phyloP scores from a whole-genome alignment of 2,888 invertebrate genomes.

The Drosophila paramelanica region DNA sequence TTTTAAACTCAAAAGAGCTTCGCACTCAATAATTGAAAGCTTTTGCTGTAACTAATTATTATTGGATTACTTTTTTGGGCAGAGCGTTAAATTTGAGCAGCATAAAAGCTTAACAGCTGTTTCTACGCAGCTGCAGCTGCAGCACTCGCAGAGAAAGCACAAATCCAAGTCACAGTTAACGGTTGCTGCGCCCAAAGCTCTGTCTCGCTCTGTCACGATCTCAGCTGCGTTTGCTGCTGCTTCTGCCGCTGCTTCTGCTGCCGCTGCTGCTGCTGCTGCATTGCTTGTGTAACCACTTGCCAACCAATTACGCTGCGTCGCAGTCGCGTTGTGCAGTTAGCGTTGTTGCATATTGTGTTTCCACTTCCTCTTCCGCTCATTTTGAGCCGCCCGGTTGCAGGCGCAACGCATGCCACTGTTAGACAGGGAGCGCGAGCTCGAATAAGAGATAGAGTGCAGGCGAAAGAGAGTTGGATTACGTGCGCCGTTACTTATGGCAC shows the following conservation, averaged over 20 bases:
- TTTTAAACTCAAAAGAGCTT: constrained; percentile 1
- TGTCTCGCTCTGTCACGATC: constrained; percentile 54
- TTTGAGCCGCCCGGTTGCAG: constrained; percentile 41
- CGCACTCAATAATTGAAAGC: constrained; percentile 2
- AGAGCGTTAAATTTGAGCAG: constrained; percentile 10
- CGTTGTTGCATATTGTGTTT: constrained; percentile 74
- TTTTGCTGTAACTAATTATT: neutral
- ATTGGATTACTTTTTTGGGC: constrained; percentile 2
- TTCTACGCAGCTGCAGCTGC: constrained; percentile 29
- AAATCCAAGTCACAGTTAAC: constrained; percentile 38
- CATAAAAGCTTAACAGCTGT: constrained; percentile 43
- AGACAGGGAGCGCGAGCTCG: constrained; percentile 19
- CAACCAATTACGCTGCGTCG: constrained; percentile 72
- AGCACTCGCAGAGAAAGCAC: constrained; percentile 53
- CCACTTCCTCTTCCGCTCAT: constrained; percentile 77
- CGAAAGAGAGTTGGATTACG: constrained; percentile 62
- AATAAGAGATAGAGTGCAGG: constrained; percentile 12
- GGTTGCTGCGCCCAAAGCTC: constrained; percentile 43
- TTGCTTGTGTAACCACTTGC: constrained; percentile 72
- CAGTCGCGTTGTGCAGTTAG: constrained; percentile 45
- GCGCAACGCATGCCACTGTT: constrained; percentile 35
- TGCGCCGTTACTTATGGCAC: constrained; percentile 75
- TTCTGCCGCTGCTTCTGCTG: constrained; percentile 15
- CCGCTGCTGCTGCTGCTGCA: constrained; percentile 18
- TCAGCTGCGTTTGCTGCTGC: constrained; percentile 14